Conservation (phyloP, 2,113 vertebrate genomes). For the Dasypus novemcinctus region DNA sequence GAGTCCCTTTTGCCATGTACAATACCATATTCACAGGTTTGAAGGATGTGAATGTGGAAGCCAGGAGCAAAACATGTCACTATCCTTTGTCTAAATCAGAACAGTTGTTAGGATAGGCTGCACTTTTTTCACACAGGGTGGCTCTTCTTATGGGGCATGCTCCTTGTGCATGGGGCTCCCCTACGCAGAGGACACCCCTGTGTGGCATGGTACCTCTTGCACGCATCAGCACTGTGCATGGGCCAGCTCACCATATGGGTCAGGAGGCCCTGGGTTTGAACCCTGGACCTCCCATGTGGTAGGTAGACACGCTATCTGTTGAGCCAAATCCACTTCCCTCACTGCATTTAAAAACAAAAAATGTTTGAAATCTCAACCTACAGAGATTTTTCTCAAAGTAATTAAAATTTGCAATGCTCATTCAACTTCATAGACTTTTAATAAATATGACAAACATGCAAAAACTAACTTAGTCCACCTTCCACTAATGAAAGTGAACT, state of each 20-base stretch:
- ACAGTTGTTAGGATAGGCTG: background rate
- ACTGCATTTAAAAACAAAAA: slow-evolving; percentile 16
- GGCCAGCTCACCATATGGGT: too few species aligned
- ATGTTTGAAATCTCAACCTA: background rate
- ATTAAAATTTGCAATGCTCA: slow-evolving; percentile 12
- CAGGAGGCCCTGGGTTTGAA: too few species aligned
- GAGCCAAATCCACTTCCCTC: too few species aligned
- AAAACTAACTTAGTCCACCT: background rate
- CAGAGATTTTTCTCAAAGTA: background rate
- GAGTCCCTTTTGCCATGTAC: background rate
- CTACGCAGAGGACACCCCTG: too few species aligned
- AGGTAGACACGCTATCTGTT: background rate
- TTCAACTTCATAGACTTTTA: background rate
- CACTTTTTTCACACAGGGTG: too few species aligned
- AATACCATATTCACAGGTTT: background rate
- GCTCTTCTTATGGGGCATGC: too few species aligned
- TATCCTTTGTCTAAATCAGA: background rate
- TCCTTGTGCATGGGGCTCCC: too few species aligned
- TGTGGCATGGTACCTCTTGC: too few species aligned
- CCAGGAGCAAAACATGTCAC: background rate
- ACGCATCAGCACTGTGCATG: too few species aligned
- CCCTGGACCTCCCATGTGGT: too few species aligned
- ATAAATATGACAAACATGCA: background rate
- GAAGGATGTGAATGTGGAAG: background rate
- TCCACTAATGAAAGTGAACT: background rate